Base-by-base conservation (phyloP, 1,140 invertebrate species). In the Drosophila neocordata region DNA sequence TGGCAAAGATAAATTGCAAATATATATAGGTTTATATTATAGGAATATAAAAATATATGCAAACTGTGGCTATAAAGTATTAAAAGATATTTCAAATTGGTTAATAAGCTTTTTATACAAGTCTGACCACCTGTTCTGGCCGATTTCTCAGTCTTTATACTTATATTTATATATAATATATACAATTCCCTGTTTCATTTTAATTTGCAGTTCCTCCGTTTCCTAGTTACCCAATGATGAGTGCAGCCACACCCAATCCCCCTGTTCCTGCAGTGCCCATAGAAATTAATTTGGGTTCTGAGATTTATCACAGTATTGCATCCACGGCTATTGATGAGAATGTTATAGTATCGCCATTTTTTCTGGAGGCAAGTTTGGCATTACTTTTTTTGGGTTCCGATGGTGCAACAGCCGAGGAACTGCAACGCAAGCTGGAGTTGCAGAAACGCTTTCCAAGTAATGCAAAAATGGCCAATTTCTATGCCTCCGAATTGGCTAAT, bases 401-500 rank as follows among this genome's bases (percentile, higher is more conserved):
- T 73, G 87, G 90, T 0, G 64, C 72, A 51, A 91, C 90, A 0
- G 90, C 90, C 4, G 87, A 80, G 41, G 80, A 91, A 13, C n/a
- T 91, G 34, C 73, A 91, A 44, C 63, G 65, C 0, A 20, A 73
- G 11, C 15, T 91, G 37, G 35, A 87, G 22, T 52, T 91, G 11
- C 77, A 88, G 66, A 53, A 89, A 13, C 89, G 87, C 12, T 91
- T 85, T 34, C 55, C 72, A n/a, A 91, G 76, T 65, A 91, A 91
- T 61, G 87, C 87, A n/a, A 91, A 91, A 72, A 91, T 91, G 90
- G 90, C 89, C 15, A 91, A 88, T 22, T 91, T 76, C 38, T 91
- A 71, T 77, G 89, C 89, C 11, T 60, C 69, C 0, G 74, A 84
- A 35, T 37, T 91, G 22, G 69, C 66, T 1, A 72, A 69, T 1